Percentiles rank a stretch among this genome's conserved stretches.
phyloP scores from a whole-genome alignment of 2,113 vertebrate genomes.

The Onychostruthus taczanowskii region DNA sequence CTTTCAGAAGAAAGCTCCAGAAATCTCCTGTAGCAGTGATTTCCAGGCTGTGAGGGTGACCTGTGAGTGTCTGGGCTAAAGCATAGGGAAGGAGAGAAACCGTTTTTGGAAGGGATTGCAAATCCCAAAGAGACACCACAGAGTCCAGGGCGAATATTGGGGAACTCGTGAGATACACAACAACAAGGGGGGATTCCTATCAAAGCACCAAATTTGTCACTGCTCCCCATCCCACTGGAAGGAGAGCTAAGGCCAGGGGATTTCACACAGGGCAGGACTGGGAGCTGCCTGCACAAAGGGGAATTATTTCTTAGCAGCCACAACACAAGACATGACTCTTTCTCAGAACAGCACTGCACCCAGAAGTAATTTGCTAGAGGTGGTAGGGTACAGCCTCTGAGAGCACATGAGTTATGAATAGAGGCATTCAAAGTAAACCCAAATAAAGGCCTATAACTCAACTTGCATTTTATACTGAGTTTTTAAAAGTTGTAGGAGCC shows the following conservation, averaged over 20 bases:
- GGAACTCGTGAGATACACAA: not conserved
- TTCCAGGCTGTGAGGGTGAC: not conserved
- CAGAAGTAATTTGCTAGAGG: slow-evolving; percentile 34
- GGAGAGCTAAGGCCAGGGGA: not conserved
- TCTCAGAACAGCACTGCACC: not conserved
- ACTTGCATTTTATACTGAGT: slow-evolving; percentile 3
- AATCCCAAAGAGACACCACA: fast-evolving
- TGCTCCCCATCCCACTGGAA: not conserved
- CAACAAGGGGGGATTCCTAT: not conserved
- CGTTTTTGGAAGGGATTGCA: not conserved
- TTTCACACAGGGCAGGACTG: not conserved
- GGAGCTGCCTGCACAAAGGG: not conserved
- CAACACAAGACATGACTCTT: not conserved
- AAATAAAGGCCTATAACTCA: slow-evolving; percentile 57
- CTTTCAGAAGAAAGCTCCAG: not conserved
- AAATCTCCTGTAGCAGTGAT: not conserved
- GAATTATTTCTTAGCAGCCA: slow-evolving; percentile 9
- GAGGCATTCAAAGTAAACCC: slow-evolving; percentile 48
- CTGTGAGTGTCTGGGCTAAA: not conserved
- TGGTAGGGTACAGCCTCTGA: not conserved
- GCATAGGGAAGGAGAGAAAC: not conserved
- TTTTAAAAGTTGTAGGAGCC: slow-evolving; percentile 22
- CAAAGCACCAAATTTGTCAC: not conserved
- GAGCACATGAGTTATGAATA: slow-evolving; percentile 35
- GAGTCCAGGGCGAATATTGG: not conserved